Evolutionary conservation across 2,113 vertebrate species (phyloP), one percentile per base, ranked within the genome.

Genomic region (Oreotrochilus melanogaster): DNA sequence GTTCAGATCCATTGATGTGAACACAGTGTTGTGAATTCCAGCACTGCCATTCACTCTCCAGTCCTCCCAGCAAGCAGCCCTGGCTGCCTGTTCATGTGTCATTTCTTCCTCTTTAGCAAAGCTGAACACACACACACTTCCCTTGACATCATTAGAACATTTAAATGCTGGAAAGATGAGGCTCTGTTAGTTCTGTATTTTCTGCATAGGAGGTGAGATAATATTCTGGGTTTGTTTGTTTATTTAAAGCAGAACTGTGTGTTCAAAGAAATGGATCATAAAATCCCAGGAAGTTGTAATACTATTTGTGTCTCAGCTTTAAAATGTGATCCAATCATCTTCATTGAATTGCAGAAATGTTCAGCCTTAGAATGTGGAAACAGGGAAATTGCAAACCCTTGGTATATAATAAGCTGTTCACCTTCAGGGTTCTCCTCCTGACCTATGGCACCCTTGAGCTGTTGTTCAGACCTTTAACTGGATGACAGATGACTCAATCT

Each of bases 221-320:
- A 65, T 87, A 84, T 15, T 28, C 45, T 69, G 27, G 11, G 31
- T 47, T 88, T 31, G 42, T 80, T 92, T 93, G 71, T 93, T 88
- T 74, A 18, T 91, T 76, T 65, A 65, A 87, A 79, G 53, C 24
- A 53, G 8, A 27, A 35, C 12, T 74, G 51, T 75, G 18, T 30
- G 33, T 69, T 92, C 80, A 85, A 78, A 89, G 18, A 43, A 60
- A 75, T 1, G 2, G 43, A 53, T 61, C 3, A 3, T 35, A 64
- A 91, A 95, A 95, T 91, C 65, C 56, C 22, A 75, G 24, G 25
- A 67, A 84, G 73, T 45, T 60, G 19, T 69, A 66, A 83, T 17
- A 72, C 35, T 69, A 78, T 95, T 96, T 89, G 27, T 81, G 28
- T 18, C 18, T 81, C 22, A 10, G 61, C 51, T 92, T 91, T 92